These are phyloP conservation scores for Eristalinus aeneus DNA, from an alignment of 2,888 invertebrate genomes.

Conservation along the genomic window DNA sequence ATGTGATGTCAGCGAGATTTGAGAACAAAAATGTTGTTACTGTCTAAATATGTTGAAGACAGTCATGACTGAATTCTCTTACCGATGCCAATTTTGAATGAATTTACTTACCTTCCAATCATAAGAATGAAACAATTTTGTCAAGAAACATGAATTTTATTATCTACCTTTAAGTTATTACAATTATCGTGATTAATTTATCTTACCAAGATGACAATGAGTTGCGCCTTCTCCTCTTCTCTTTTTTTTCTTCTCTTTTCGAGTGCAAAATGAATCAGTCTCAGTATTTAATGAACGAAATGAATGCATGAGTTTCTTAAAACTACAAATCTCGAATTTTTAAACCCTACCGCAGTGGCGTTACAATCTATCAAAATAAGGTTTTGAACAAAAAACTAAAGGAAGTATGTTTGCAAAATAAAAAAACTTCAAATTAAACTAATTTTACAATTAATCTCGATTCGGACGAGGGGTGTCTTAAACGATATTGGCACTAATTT, in stretches of 20 bases:
- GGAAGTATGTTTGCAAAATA: background rate
- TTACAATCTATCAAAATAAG: background rate
- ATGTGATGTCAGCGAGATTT: too few relatives aligned
- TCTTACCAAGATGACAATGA: slow-evolving; percentile 19
- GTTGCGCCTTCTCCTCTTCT: background rate
- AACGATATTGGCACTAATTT: background rate
- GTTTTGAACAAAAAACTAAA: background rate
- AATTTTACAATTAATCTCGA: background rate
- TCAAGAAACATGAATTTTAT: background rate
- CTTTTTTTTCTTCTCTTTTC: slow-evolving; percentile 28
- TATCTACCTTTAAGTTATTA: slow-evolving; percentile 7
- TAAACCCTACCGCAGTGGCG: background rate
- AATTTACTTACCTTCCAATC: background rate
- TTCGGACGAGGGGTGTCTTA: background rate
- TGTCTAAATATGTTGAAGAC: too few relatives aligned
- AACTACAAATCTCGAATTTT: background rate
- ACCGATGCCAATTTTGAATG: too few relatives aligned
- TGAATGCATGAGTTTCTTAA: slow-evolving; percentile 52
- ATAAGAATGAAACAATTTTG: background rate
- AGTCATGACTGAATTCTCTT: too few relatives aligned
- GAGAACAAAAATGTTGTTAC: too few relatives aligned
- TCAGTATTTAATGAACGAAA: slow-evolving; percentile 48
- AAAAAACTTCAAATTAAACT: background rate
- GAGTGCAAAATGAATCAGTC: slow-evolving; percentile 67
- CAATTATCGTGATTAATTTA: slow-evolving; percentile 29